These are phyloP conservation scores for Macquaria ambigua DNA, from an alignment of 2,113 vertebrate genomes.

Conservation along the genomic window DNA sequence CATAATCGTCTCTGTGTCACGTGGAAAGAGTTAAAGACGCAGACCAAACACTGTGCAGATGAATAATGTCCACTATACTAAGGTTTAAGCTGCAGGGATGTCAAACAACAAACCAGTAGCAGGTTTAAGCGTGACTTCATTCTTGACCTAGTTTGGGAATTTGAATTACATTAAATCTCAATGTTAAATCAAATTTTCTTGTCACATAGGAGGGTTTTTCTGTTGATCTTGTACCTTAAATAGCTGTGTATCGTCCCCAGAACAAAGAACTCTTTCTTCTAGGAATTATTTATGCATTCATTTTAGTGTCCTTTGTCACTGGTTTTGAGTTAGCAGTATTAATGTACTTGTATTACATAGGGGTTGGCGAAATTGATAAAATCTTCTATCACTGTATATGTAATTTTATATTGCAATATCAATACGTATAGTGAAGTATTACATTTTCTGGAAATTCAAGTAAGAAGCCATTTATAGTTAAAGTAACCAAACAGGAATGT, in stretches of 20 bases:
- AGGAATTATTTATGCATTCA: neutral
- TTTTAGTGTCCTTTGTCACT: neutral
- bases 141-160: neutral
- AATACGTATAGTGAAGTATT: neutral
- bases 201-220: neutral
- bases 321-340: neutral
- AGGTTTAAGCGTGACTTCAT: neutral
- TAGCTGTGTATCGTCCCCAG: neutral
- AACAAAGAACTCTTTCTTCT: neutral
- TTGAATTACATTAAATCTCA: neutral
- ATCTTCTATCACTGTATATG: neutral
- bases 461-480: neutral
- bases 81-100: neutral
- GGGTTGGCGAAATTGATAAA: neutral
- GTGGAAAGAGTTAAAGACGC: neutral
- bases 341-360: no score
- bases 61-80: neutral
- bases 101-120: neutral
- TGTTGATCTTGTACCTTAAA: neutral
- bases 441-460: no score
- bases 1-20: neutral
- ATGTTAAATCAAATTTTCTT: neutral
- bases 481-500: neutral
- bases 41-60: neutral
- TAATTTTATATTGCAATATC: neutral